Base-by-base conservation (phyloP, 2,888 invertebrate genomes). In the Strigamia maritima region DNA sequence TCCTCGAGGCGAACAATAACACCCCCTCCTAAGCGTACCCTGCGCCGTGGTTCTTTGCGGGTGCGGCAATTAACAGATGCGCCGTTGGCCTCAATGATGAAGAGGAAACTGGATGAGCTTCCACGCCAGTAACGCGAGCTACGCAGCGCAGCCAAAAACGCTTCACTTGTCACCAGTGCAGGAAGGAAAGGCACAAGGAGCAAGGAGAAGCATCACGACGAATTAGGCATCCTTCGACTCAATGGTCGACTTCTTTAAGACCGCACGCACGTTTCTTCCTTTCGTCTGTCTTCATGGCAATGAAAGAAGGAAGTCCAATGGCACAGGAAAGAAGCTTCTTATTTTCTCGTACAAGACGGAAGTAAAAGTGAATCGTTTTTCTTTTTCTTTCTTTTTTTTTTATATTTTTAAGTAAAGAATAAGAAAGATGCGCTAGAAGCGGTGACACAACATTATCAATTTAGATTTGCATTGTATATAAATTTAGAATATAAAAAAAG, bases 91-190 rank as follows among this genome's bases (percentile, higher is more conserved):
- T 65, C 60, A 65, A 65, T 65, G 60, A 65, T 65, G 60, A 65
- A 65, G 60, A 65, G 60, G 60, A 65, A 65, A 65, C 60, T 65
- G 60, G 60, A 65, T 65, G 60, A 65, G 60, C 60, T 65, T 65
- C 60, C 60, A 65, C 60, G 60, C 60, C 60, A 65, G 60, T 65
- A 65, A 65, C 60, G 60, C 60, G 60, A 65, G 60, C 60, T 24
- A 22, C 24, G 60, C 60, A 65, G 60, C 19, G 60, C 60, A 65
- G 60, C 60, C 60, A 65, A 65, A 54, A 65, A 65, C 60, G 60
- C 60, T 65, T 65, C 60, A 65, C 60, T 19, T 65, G 60, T 65
- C 60, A 65, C 60, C 24, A 24, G 60, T 12, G 60, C 60, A 65
- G 60, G 60, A 65, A 65, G 60, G 60, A 65, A 65, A 65, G 60